Base-by-base conservation (phyloP, 2,888 invertebrate genomes). In the Baccha elongata region DNA sequence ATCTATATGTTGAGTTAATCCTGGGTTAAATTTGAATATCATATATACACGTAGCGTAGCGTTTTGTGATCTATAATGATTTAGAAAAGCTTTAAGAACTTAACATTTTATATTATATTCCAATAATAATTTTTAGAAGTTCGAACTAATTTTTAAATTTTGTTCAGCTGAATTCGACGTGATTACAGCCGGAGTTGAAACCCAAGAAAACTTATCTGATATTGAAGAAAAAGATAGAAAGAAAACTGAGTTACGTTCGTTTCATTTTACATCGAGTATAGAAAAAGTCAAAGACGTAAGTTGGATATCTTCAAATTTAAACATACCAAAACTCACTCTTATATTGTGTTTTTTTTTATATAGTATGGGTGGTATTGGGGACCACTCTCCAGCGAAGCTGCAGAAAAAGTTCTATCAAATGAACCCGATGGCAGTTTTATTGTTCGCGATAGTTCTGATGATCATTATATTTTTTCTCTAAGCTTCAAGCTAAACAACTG, bases 351-450 rank as follows among this genome's bases (percentile, higher is more conserved):
- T 86, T 85, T 85, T 73, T 23, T 21, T 21, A 6, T 8, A 85
- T 89, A 97, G 97, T 97, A 96, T 89, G 97, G 97, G 46, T 98
- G 98, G 98, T 98, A 98, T 89, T 98, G 98, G 98, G 98, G 98
- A 79, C 97, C 97, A 35, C 93, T 98, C 87, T 96, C 97, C 21
- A 96, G 97, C 67, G 97, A 97, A 90, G 95, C 96, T 75, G 97
- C 98, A 1, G 98, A 98, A 90, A 97, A 96, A 91, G 95, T 98
- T 84, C 92, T 98, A 55, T 96, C 96, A 3, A 96, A 96, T 88
- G 98, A 98, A 91, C 97, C 97, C 0, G 97, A 98, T 88, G 98
- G 97, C 7, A 97, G 97, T 13, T 98, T 98, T 89, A 96, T 98
- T 86, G 97, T 98, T 11, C 93, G 98, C 84, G 98, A 98, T 89